Evolutionary conservation across 2,888 invertebrate genomes (phyloP).

Genomic region (Morpho deidamia): DNA sequence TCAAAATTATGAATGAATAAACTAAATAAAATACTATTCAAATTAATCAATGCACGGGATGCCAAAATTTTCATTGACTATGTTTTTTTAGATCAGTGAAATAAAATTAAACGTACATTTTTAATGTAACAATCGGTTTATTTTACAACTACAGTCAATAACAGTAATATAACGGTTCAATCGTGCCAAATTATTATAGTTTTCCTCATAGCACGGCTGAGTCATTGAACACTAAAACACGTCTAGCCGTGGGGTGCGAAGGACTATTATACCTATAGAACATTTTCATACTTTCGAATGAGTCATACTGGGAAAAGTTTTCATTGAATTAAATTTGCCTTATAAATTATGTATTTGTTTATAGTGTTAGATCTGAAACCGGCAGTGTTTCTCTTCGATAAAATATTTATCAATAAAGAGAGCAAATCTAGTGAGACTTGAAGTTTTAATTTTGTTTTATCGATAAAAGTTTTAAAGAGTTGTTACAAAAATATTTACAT

Average conservation of each 20-base stretch:
- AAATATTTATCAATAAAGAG: no score
- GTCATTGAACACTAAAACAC: conserved; percentile 7
- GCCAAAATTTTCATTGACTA: no score
- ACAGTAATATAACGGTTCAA: conserved; percentile 18
- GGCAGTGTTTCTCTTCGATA: no score
- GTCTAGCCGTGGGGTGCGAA: conserved; percentile 16
- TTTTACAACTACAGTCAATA: conserved; percentile 15
- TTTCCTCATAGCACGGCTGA: conserved; percentile 19
- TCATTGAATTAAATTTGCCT: no score
- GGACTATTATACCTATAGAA: background rate
- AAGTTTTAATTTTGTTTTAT: background rate
- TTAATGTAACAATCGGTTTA: background rate
- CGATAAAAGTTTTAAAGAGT: background rate
- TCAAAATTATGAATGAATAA: no score
- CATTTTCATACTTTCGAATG: conserved; percentile 17
- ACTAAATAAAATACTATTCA: no score
- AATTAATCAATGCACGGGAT: no score
- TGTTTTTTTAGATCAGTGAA: no score
- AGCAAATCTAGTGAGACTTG: no score
- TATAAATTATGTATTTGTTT: no score
- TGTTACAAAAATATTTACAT: no score
- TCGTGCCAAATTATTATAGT: conserved; percentile 21
- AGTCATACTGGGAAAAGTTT: conserved; percentile 11
- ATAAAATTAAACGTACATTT: background rate
- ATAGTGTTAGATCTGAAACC: no score